Conservation (phyloP, 2,888 invertebrate genomes). For the Eremobia ochroleuca region DNA sequence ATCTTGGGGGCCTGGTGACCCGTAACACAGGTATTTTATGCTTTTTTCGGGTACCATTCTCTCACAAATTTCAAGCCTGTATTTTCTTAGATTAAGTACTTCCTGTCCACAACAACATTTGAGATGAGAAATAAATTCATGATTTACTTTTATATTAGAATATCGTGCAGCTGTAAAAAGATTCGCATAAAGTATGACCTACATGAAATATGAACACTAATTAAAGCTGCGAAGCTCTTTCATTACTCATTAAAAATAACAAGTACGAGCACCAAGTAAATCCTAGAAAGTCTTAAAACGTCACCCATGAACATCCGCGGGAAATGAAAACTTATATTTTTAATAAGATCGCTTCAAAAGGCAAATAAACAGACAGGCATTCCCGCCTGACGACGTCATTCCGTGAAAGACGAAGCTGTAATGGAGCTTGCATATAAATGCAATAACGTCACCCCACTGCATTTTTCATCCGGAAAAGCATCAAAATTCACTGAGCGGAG, state of each 20-base stretch:
- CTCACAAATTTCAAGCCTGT: too few relatives aligned
- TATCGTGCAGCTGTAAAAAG: not conserved
- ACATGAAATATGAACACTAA: constrained; percentile 2
- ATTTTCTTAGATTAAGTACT: too few relatives aligned
- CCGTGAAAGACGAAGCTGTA: constrained; percentile 16
- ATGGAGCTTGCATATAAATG: constrained; percentile 63
- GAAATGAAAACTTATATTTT: constrained; percentile 50
- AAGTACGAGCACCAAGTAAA: constrained; percentile 27
- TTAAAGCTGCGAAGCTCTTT: not conserved
- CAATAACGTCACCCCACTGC: constrained; percentile 71
- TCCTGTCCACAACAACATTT: too few relatives aligned
- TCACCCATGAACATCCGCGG: constrained; percentile 13
- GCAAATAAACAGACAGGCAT: constrained; percentile 8
- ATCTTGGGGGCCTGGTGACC: too few relatives aligned
- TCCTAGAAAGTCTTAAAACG: constrained; percentile 14
- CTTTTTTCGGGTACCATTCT: too few relatives aligned
- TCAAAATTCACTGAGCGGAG: constrained; percentile 54
- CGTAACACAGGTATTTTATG: too few relatives aligned
- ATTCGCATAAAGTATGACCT: not conserved
- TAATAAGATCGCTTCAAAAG: constrained; percentile 34
- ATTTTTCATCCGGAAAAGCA: constrained; percentile 74
- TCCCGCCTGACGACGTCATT: not conserved
- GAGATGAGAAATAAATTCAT: too few relatives aligned
- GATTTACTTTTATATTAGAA: not conserved
- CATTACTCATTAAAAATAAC: constrained; percentile 31